Percentiles rank a stretch among this genome's conserved stretches.
Conservation (phyloP, 2,797 vertebrate genomes). For the Sebastes iracundus region DNA sequence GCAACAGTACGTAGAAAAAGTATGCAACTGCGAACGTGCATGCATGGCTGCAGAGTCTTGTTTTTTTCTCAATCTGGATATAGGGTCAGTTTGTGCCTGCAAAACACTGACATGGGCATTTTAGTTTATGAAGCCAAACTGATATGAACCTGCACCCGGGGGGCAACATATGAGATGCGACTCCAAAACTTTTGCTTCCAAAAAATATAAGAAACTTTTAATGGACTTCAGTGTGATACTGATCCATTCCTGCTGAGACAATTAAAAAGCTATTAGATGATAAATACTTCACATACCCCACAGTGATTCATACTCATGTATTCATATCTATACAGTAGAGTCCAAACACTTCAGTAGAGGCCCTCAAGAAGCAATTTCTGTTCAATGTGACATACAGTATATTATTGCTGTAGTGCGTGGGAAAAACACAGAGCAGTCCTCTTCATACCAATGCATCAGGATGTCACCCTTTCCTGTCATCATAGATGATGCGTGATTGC, state of each 20-base stretch:
- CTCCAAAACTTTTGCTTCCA: not conserved
- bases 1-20: no score
- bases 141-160: not conserved
- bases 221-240: not conserved
- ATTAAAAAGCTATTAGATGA: slow-evolving; percentile 32
- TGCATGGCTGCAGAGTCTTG: not conserved
- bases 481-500: slow-evolving; percentile 18
- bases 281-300: not conserved
- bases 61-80: not conserved
- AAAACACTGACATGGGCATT: not conserved
- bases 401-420: not conserved
- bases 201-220: not conserved
- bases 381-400: not conserved
- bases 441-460: not conserved
- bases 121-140: not conserved
- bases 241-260: not conserved
- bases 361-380: slow-evolving; percentile 6
- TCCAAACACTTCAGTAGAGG: not conserved
- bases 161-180: not conserved
- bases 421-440: not conserved
- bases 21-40: no score
- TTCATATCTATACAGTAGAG: not conserved
- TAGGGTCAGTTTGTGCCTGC: not conserved
- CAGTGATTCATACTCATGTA: not conserved
- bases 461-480: not conserved